Conservation (phyloP, 2,888 invertebrate species). For the Sinodicranocentrus sp. region DNA sequence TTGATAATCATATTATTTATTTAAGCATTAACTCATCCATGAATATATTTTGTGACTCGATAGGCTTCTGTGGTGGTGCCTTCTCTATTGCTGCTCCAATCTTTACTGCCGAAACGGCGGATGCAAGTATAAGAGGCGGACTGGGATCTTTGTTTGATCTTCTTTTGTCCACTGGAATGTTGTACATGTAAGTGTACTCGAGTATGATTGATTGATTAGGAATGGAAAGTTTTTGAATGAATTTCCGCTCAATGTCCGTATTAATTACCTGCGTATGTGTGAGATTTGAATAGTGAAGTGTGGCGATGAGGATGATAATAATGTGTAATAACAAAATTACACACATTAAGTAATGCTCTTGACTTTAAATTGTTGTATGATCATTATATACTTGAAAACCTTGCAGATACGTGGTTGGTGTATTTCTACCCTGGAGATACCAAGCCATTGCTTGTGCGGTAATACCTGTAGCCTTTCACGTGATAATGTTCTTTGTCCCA, state of each 20-base stretch:
- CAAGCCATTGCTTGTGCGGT: slow-evolving; percentile 71
- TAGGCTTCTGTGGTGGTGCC: slow-evolving; percentile 78
- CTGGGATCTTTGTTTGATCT: slow-evolving; percentile 79
- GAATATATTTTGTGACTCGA: slow-evolving; percentile 14
- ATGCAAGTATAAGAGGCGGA: slow-evolving; percentile 78
- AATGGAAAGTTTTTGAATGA: not conserved
- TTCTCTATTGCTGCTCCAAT: slow-evolving; percentile 79
- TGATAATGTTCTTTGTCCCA: slow-evolving; percentile 71
- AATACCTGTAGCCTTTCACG: slow-evolving; percentile 68
- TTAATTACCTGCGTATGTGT: too few relatives aligned
- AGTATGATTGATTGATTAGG: not conserved
- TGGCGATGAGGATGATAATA: too few relatives aligned
- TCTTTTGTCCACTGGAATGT: slow-evolving; percentile 76
- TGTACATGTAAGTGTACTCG: slow-evolving; percentile 72
- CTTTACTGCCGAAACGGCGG: slow-evolving; percentile 79
- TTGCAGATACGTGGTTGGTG: slow-evolving; percentile 77
- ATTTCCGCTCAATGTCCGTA: too few relatives aligned
- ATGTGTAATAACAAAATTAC: too few relatives aligned
- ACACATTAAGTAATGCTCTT: too few relatives aligned
- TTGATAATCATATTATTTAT: not conserved
- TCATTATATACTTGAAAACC: too few relatives aligned
- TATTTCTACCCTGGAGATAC: slow-evolving; percentile 65
- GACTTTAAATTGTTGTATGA: too few relatives aligned
- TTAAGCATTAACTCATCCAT: not conserved
- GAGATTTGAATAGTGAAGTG: too few relatives aligned